Evolutionary conservation across 2,113 vertebrate species (phyloP).

Genomic region (Pionites leucogaster): DNA sequence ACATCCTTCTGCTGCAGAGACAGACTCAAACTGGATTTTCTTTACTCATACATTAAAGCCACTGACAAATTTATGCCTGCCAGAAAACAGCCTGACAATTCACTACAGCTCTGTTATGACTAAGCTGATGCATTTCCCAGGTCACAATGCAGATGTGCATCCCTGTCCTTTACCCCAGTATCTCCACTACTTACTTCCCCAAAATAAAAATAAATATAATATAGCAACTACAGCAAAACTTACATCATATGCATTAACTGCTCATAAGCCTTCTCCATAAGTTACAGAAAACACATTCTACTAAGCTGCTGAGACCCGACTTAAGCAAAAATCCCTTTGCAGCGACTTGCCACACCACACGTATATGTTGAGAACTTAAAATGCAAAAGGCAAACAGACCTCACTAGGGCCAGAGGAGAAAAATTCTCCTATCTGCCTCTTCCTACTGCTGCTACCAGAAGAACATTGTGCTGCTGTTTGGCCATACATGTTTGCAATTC

Average conservation of each 20-base stretch:
- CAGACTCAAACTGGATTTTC: background rate
- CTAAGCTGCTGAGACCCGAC: background rate
- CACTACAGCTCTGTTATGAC: background rate
- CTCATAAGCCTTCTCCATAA: background rate
- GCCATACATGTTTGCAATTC: background rate
- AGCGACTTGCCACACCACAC: background rate
- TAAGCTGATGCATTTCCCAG: background rate
- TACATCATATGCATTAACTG: background rate
- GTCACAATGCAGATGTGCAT: background rate
- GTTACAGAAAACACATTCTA: background rate
- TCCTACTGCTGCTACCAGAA: background rate
- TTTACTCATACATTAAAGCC: background rate
- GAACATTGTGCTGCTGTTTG: background rate
- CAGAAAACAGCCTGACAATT: background rate
- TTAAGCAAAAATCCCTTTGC: constrained; percentile 16
- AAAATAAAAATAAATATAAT: background rate
- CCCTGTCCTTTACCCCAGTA: background rate
- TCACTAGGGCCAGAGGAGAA: background rate
- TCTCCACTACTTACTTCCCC: background rate
- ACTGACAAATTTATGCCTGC: background rate
- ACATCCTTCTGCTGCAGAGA: background rate
- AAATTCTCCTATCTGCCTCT: background rate
- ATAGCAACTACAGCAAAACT: background rate
- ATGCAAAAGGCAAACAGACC: background rate
- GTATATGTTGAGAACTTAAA: background rate